Percentiles rank a stretch among this genome's conserved stretches.
Evolutionary conservation across 2,113 vertebrate species (phyloP).

Genomic region (Phalacrocorax aristotelis): DNA sequence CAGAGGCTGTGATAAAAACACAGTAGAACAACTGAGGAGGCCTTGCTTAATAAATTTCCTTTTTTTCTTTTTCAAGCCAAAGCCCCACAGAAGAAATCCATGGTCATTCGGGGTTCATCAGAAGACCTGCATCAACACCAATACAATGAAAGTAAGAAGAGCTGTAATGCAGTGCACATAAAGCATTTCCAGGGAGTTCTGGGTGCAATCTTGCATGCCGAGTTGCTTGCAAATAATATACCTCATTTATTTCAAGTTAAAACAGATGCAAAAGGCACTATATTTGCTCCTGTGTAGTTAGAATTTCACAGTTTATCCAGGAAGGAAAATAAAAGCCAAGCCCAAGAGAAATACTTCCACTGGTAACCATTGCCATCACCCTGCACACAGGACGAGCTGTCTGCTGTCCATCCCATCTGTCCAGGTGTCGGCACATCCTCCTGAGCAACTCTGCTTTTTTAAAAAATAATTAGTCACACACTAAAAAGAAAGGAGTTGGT

Average conservation of each 20-base stretch:
- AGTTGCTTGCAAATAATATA: not conserved
- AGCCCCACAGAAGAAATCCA: not conserved
- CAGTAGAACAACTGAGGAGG: not conserved
- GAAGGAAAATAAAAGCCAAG: not conserved
- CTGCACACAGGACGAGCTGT: fast-evolving
- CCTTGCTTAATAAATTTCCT: not conserved
- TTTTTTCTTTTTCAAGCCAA: not conserved
- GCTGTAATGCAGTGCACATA: not conserved
- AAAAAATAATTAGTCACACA: not conserved
- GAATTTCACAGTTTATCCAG: not conserved
- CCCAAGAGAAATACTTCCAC: not conserved
- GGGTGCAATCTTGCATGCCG: not conserved
- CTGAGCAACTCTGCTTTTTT: not conserved
- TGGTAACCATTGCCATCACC: not conserved
- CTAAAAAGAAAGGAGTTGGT: not conserved
- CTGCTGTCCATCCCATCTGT: fast-evolving
- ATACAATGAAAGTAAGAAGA: not conserved
- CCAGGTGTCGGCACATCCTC: not conserved
- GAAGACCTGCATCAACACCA: not conserved
- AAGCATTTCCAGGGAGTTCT: not conserved
- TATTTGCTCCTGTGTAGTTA: not conserved
- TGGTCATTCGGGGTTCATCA: not conserved
- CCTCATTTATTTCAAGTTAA: not conserved
- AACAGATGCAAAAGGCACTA: not conserved
- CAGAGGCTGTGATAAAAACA: slow-evolving; percentile 81